Evolutionary conservation across 2,113 vertebrate species (phyloP), one percentile per base, ranked within the genome.

Genomic region (Odontesthes bonariensis): DNA sequence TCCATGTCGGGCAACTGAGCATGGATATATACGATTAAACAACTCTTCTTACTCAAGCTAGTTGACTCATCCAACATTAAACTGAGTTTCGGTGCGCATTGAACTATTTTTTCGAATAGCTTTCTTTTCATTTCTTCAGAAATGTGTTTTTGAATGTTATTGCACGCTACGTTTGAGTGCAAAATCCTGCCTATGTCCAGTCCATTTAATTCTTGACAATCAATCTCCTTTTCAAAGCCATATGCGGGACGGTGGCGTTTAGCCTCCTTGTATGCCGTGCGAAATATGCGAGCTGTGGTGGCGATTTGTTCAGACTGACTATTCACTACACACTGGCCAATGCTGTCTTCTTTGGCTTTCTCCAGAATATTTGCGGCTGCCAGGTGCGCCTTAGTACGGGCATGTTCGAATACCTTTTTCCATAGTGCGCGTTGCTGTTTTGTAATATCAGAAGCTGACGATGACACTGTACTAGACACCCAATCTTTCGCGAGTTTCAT

Each of bases 401-500:
- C 59, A 27, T 62, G 38, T 44, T 61, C 38, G 27, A 44, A 44
- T 44, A 44, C 20, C 17, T 22, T 61, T 61, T 61, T 61, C 23
- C 11, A 5, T 22, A 62, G 12, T 23, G 59, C 59, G 23, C 40
- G 40, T 46, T 62, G 20, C 20, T 46, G 35, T 13, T 62, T 62
- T 62, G 32, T 65, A 33, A 35, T 51, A 31, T 51, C 62, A 9
- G 27, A 1, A 13, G 46, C 46, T 14, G 46, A 65, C 20, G 46
- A 51, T 3, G 62, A 33, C 17, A 64, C 47, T 52, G 19, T 33
- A n/a, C 62, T 35, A 20, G 46, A 65, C 10, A 65, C 27, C 46
- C 62, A 51, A 6, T 65, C 46, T 35, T 52, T 65, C n/a, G 62
- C 62, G 19, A 51, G 46, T 65, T 51, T 65, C 46, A 51, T 52